phyloP scores from a whole-genome alignment of 2,113 vertebrate genomes.

The Boulengerochromis microlepis region DNA sequence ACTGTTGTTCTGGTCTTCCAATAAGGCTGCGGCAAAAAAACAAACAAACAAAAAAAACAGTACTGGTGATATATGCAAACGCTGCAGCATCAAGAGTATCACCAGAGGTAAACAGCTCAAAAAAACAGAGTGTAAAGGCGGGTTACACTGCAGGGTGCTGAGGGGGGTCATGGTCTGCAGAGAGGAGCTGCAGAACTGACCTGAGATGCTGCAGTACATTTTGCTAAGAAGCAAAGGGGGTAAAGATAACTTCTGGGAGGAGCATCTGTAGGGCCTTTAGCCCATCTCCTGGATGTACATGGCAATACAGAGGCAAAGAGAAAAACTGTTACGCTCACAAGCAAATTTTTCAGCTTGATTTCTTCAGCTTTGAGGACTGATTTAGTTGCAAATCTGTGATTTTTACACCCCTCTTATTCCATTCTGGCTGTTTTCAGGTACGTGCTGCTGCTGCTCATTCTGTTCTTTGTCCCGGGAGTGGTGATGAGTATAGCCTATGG shows the following conservation, averaged over 20 bases:
- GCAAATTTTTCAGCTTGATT: not conserved
- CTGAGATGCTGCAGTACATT: not conserved
- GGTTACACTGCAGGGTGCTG: not conserved
- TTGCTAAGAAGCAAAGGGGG: not conserved
- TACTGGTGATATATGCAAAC: not conserved
- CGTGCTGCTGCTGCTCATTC: conserved; percentile 67
- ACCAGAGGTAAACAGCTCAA: not conserved
- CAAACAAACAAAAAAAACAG: not conserved
- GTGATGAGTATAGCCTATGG: conserved; percentile 77
- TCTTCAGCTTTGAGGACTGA: not conserved
- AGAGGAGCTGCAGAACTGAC: not conserved
- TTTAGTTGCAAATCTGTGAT: not conserved
- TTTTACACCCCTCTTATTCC: not conserved
- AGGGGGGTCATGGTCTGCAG: not conserved
- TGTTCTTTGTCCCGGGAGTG: conserved; percentile 76
- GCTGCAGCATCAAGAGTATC: not conserved
- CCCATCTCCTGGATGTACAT: not conserved
- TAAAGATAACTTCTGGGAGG: not conserved
- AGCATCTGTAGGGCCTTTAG: not conserved
- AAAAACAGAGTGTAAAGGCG: not conserved
- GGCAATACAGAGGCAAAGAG: not conserved
- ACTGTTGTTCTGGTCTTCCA: not conserved
- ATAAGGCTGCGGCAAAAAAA: not conserved
- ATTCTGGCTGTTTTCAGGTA: conserved; percentile 61
- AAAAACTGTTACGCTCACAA: not conserved